phyloP scores from a whole-genome alignment of 2,888 invertebrate species.

The Sphaerophoria taeniata region DNA sequence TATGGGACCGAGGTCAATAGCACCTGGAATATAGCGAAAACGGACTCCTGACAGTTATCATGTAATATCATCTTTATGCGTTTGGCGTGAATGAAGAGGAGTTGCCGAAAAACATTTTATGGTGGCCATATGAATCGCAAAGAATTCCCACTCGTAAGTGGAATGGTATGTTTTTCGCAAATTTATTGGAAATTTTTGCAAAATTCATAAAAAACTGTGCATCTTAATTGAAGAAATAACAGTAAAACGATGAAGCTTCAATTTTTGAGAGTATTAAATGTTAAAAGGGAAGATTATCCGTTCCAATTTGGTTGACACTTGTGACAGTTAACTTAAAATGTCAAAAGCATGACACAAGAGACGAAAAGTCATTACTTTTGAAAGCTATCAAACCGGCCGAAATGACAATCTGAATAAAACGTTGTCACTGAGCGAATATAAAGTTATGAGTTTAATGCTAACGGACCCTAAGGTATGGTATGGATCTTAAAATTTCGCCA shows the following conservation, averaged over 20 bases:
- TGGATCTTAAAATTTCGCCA: no score
- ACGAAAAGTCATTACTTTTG: no score
- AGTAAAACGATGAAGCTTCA: not conserved
- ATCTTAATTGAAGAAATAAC: not conserved
- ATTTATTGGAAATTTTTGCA: constrained; percentile 19
- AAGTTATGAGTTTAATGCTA: no score
- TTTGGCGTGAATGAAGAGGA: constrained; percentile 30
- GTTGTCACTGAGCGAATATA: no score
- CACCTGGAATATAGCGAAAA: constrained; percentile 61
- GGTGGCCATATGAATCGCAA: not conserved
- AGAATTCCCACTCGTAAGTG: constrained; percentile 1
- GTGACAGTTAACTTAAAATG: no score
- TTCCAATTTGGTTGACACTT: not conserved
- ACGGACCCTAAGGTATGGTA: no score
- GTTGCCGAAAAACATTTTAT: not conserved
- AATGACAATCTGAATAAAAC: no score
- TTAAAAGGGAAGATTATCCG: no score
- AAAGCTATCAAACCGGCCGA: no score
- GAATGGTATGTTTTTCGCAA: constrained; percentile 22
- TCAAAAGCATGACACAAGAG: no score
- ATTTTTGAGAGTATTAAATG: not conserved
- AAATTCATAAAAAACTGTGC: not conserved
- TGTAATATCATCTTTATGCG: constrained; percentile 50
- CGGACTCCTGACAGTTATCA: constrained; percentile 44
- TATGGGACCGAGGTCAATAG: constrained; percentile 50